phyloP scores from a whole-genome alignment of 2,113 vertebrate genomes.

The Salvelinus fontinalis region DNA sequence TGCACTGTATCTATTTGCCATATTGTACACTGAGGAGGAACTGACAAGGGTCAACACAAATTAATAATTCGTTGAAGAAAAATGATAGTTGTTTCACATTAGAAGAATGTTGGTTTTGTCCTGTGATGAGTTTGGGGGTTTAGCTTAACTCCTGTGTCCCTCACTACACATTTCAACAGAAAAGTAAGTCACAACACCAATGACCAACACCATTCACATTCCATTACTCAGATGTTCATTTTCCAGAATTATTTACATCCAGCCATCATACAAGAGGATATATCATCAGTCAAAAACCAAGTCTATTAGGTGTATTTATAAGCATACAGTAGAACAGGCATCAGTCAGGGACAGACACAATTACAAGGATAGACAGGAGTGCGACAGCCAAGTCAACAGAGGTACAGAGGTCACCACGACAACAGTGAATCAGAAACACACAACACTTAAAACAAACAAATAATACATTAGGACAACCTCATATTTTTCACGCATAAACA shows the following conservation, averaged over 20 bases:
- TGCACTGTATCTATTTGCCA: background rate
- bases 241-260: background rate
- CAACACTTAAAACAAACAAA: conserved; percentile 14
- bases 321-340: conserved; percentile 26
- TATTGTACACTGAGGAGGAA: background rate
- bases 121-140: background rate
- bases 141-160: too few relatives aligned
- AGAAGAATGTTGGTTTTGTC: background rate
- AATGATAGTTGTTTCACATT: background rate
- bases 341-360: conserved; percentile 31
- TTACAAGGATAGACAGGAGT: conserved; percentile 13
- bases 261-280: conserved; percentile 3
- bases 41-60: background rate
- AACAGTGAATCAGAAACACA: conserved; percentile 36
- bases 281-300: background rate
- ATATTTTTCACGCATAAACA: background rate
- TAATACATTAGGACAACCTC: background rate
- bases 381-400: conserved; percentile 32
- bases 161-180: background rate
- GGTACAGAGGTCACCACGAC: conserved; percentile 35
- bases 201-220: conserved; percentile 1
- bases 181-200: background rate
- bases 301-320: conserved; percentile 25
- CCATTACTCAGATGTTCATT: background rate
- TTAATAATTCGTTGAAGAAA: background rate